Conservation (phyloP, 2,888 invertebrate species). For the Limnephilus marmoratus region DNA sequence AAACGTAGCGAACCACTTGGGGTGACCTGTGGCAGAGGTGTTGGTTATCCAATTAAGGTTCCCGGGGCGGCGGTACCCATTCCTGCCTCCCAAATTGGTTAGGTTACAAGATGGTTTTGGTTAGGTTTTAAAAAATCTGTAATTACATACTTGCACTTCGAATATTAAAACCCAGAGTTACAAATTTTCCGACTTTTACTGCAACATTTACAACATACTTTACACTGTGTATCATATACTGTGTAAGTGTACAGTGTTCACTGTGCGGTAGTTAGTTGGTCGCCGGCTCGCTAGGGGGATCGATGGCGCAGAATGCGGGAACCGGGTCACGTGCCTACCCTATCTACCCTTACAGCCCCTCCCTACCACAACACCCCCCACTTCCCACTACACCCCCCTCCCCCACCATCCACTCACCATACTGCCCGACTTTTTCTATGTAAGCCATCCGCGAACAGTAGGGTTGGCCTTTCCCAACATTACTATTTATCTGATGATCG, state of each 20-base stretch:
- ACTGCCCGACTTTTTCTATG: neutral
- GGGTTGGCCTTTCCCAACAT: neutral
- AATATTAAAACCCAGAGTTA: too few species aligned
- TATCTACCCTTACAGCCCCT: slow-evolving; percentile 66
- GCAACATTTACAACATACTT: too few species aligned
- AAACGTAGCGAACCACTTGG: too few species aligned
- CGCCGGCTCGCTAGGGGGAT: slow-evolving; percentile 68
- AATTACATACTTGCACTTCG: too few species aligned
- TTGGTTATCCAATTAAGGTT: too few species aligned
- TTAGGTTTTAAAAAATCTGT: too few species aligned
- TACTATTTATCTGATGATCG: neutral
- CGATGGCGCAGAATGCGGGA: slow-evolving; percentile 72
- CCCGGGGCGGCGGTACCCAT: too few species aligned
- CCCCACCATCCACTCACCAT: neutral
- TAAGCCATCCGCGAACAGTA: neutral
- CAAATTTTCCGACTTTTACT: too few species aligned
- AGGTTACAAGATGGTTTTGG: too few species aligned
- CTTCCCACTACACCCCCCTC: neutral
- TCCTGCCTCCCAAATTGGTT: too few species aligned
- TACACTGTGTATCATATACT: neutral
- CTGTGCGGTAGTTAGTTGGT: slow-evolving; percentile 9
- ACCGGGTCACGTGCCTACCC: slow-evolving; percentile 76
- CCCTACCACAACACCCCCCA: slow-evolving; percentile 69
- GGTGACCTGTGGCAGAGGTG: too few species aligned
- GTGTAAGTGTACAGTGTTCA: slow-evolving; percentile 9